A percentile compares a stretch with the other conserved stretches of the same genome.
These are phyloP conservation scores for Myopa testacea DNA, from an alignment of 2,888 invertebrate genomes.

Conservation along the genomic window DNA sequence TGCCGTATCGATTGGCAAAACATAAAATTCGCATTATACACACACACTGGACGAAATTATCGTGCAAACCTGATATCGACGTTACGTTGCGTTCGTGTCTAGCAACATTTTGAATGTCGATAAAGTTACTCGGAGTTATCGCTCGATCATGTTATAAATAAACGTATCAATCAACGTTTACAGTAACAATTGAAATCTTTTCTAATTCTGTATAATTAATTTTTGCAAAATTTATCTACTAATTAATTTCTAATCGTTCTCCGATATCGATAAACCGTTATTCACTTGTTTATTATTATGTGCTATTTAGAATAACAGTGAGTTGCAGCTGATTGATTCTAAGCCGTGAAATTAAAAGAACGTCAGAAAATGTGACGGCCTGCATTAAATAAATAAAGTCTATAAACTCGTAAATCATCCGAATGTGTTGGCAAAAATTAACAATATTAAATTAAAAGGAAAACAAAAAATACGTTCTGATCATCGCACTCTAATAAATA, in stretches of 20 bases:
- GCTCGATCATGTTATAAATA: neutral
- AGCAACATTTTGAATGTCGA: too few species aligned
- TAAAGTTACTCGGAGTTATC: neutral
- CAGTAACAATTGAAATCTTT: conserved; percentile 1
- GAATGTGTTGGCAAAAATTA: too few species aligned
- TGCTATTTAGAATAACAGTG: neutral
- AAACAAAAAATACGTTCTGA: too few species aligned
- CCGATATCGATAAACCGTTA: neutral
- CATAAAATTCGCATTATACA: too few species aligned
- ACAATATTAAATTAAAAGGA: too few species aligned
- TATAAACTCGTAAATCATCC: neutral
- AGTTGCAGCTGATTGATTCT: neutral
- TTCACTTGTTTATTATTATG: too few species aligned
- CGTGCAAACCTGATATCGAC: too few species aligned
- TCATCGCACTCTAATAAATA: too few species aligned
- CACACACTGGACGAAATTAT: too few species aligned
- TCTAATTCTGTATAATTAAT: neutral
- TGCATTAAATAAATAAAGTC: neutral
- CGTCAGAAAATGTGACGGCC: neutral
- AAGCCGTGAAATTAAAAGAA: neutral
- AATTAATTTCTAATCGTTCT: neutral
- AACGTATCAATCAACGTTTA: neutral
- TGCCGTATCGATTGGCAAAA: too few species aligned
- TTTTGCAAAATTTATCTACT: neutral
- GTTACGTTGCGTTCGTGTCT: too few species aligned